Evolutionary conservation across 1,140 invertebrate species (phyloP).

Genomic region (Eciton burchellii): DNA sequence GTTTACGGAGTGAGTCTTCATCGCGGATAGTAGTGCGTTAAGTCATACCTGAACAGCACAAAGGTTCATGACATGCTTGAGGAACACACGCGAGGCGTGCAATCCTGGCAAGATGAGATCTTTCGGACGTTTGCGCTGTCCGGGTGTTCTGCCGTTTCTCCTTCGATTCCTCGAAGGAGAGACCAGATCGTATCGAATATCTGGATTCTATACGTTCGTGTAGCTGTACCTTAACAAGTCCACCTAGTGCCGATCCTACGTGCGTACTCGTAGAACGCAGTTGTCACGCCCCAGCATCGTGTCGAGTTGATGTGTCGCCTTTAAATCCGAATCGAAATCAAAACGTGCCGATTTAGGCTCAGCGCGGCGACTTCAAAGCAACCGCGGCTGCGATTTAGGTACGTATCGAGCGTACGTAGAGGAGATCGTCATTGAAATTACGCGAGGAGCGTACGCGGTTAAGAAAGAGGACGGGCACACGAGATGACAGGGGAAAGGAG

Average conservation of each 20-base stretch:
- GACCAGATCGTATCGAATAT: conserved; percentile 14
- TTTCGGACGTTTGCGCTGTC: conserved; percentile 20
- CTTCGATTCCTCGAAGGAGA: not conserved
- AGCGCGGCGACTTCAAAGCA: not conserved
- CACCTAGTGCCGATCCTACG: conserved; percentile 25
- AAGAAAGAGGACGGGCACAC: conserved; percentile 9
- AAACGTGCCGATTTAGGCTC: conserved; percentile 6
- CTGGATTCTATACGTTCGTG: conserved; percentile 38
- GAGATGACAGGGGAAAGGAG: not conserved
- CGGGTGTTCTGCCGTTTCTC: conserved; percentile 5
- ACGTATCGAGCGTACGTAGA: not conserved
- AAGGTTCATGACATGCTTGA: not conserved
- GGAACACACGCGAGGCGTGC: not conserved
- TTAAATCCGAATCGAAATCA: conserved; percentile 33
- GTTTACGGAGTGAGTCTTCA: conserved; percentile 3
- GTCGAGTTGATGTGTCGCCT: not conserved
- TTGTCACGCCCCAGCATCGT: conserved; percentile 11
- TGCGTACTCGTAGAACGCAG: conserved; percentile 27
- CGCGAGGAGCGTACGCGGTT: not conserved
- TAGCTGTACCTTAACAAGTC: conserved; percentile 29
- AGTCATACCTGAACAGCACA: not conserved
- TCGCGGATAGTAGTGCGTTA: not conserved
- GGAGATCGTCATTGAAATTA: conserved; percentile 6
- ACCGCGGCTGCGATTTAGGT: conserved; percentile 27
- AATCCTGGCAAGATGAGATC: not conserved